phyloP scores from a whole-genome alignment of 2,888 invertebrate genomes.

The Embidobia sp. region DNA sequence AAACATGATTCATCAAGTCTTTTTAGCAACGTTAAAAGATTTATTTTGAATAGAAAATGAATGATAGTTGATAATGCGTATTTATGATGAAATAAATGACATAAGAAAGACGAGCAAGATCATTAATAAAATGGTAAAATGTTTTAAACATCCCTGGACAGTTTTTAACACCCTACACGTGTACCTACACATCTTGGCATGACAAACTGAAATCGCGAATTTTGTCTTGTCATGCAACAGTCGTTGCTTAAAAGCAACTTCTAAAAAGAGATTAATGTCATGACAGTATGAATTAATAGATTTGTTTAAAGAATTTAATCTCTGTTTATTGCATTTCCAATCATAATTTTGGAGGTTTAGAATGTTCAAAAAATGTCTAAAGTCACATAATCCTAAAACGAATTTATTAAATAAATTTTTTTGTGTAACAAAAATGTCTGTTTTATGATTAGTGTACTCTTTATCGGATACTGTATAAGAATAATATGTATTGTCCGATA shows the following conservation, averaged over 20 bases:
- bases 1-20: no score
- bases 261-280: conserved; percentile 53
- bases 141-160: conserved; percentile 23
- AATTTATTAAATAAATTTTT: no score
- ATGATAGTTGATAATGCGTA: background rate
- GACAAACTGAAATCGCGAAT: conserved; percentile 40
- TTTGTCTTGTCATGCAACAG: conserved; percentile 54
- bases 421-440: no score
- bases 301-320: conserved; percentile 6
- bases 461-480: no score
- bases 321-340: background rate
- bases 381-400: no score
- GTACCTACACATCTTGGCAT: conserved; percentile 52
- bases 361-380: no score
- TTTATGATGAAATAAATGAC: conserved; percentile 12
- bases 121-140: conserved; percentile 49
- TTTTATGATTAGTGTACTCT: no score
- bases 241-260: conserved; percentile 49
- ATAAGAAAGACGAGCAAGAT: background rate
- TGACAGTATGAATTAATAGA: conserved; percentile 56
- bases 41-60: no score
- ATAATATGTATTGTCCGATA: no score
- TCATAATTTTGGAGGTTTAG: no score
- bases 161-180: conserved; percentile 47
- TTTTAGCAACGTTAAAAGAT: no score